These are phyloP conservation scores for Capromys pilorides DNA, from an alignment of 2,797 vertebrate genomes.

Conservation along the genomic window DNA sequence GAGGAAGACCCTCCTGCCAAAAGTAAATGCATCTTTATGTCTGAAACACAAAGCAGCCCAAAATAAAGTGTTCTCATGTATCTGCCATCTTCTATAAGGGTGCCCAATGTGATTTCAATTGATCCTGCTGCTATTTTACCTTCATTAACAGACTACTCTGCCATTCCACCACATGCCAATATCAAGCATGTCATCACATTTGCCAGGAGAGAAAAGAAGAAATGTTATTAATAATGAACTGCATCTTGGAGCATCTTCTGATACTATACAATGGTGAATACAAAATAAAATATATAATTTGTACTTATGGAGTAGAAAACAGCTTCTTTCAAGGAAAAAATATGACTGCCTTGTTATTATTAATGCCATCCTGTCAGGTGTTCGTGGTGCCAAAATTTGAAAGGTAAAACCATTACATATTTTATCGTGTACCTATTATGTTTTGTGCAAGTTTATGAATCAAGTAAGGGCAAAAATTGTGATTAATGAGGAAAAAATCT, in stretches of 20 bases:
- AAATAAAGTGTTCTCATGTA: too few relatives aligned
- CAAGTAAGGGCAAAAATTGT: constrained; percentile 66
- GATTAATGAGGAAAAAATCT: constrained; percentile 41
- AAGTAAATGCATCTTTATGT: too few relatives aligned
- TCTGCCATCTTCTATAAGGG: too few relatives aligned
- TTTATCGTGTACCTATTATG: constrained; percentile 66
- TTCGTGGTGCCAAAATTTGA: constrained; percentile 75
- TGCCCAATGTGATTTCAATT: too few relatives aligned
- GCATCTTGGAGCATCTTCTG: constrained; percentile 80
- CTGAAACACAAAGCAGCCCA: too few relatives aligned
- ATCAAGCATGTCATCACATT: too few relatives aligned
- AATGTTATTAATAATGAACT: constrained; percentile 81
- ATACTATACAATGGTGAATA: constrained; percentile 80
- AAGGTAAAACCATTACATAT: constrained; percentile 68
- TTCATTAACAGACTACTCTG: too few relatives aligned
- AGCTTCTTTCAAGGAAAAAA: constrained; percentile 81
- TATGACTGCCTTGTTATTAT: constrained; percentile 77
- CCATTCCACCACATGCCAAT: too few relatives aligned
- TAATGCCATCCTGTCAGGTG: constrained; percentile 79
- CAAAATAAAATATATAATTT: constrained; percentile 80
- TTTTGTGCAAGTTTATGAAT: constrained; percentile 70
- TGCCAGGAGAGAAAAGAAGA: too few relatives aligned
- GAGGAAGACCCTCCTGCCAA: too few relatives aligned
- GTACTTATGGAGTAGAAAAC: constrained; percentile 80
- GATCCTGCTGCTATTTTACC: too few relatives aligned